These are phyloP conservation scores for Anthophora plumipes DNA, from an alignment of 2,888 invertebrate genomes.

Conservation along the genomic window DNA sequence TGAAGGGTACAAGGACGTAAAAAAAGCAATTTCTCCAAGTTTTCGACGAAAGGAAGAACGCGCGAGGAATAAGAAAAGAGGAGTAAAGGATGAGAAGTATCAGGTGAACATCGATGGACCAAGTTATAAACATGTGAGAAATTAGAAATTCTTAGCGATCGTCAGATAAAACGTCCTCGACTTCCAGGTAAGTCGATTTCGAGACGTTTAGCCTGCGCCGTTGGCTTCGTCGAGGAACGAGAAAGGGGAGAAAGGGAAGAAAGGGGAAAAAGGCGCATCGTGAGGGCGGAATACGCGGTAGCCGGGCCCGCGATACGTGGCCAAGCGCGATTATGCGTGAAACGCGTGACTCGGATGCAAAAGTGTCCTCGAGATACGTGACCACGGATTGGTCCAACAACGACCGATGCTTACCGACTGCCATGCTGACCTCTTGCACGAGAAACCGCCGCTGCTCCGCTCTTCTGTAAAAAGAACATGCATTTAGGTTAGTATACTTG, in stretches of 20 bases:
- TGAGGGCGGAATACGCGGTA: conserved; percentile 65
- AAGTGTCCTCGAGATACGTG: conserved; percentile 57
- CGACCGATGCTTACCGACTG: conserved; percentile 75
- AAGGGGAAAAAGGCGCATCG: conserved; percentile 46
- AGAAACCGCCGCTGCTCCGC: conserved; percentile 45
- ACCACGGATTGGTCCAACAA: conserved; percentile 56
- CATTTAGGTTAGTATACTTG: background rate
- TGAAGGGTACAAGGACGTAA: too few species aligned
- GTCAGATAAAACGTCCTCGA: conserved; percentile 25
- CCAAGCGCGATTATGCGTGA: conserved; percentile 75
- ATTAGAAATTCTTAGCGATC: conserved; percentile 5
- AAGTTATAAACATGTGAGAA: background rate
- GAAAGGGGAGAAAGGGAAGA: conserved; percentile 38
- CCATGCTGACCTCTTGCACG: conserved; percentile 71
- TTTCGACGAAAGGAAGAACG: too few species aligned
- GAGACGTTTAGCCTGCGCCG: conserved; percentile 6
- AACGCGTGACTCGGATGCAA: conserved; percentile 71
- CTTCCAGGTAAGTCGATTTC: conserved; percentile 27
- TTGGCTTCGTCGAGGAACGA: conserved; percentile 18
- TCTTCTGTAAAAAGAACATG: conserved; percentile 53
- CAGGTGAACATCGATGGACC: too few species aligned
- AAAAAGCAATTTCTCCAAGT: too few species aligned
- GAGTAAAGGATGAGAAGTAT: background rate
- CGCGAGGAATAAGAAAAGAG: background rate
- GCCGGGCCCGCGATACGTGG: conserved; percentile 62